Base-by-base conservation (phyloP, 2,888 invertebrate species). In the Rhorus exstirpatorius region DNA sequence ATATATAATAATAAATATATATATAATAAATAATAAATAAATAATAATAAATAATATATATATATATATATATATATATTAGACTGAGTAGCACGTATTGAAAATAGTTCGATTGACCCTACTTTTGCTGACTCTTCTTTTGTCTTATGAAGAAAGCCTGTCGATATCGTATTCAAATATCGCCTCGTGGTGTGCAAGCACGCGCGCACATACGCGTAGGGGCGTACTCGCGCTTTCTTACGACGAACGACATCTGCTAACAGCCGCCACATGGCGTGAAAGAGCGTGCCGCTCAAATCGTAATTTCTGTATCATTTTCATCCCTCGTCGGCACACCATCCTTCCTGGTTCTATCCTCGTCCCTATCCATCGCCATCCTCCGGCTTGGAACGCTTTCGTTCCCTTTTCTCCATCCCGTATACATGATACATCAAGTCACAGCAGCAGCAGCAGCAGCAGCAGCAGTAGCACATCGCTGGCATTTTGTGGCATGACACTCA, bases 401-500 rank as follows among this genome's bases (percentile, higher is more conserved):
- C 86, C 85, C 84, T 84, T 85, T 72, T 85, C 85, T 79, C 41
- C 46, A 38, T 72, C 70, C 67, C 61, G 79, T 81, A 87, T 90
- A 90, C 89, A 90, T 90, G 90, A 90, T 90, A 90, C 89, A 90
- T 85, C 89, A 87, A 88, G 87, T 71, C 53, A 55, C 53, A 65
- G 55, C 24, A 79, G 58, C 58, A 65, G 55, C 24, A 79, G 58
- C 58, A 65, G 55, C 83, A 63, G 61, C 53, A 65, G 58, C 19
- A 79, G 58, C 58, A 60, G 46, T 82, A 63, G 61, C 81, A 74
- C 78, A 87, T 86, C 86, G 81, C 84, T 81, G 84, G 84, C 87
- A 89, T 89, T 88, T 87, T 87, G 86, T 86, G 86, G 87, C 89
- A 88, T 86, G 91, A 91, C 90, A 89, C 90, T 90, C 91, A 89